Conservation (phyloP, 2,797 vertebrate genomes). For the Macropus fuliginosus region DNA sequence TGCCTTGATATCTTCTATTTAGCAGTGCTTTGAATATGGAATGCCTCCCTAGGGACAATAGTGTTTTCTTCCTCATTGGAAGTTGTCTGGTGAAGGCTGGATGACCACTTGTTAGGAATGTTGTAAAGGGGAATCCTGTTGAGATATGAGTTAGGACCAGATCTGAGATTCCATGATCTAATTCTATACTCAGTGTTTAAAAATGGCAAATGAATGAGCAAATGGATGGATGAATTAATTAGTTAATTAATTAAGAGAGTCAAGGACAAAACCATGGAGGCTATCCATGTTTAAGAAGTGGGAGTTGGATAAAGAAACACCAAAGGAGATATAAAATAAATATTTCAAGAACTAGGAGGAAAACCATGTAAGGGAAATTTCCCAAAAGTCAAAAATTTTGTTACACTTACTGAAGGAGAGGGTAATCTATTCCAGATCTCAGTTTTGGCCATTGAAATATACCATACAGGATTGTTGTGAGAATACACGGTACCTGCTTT, state of each 20-base stretch:
- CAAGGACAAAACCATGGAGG: not conserved
- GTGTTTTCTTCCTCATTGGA: not conserved
- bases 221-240: not conserved
- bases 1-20: too few species aligned
- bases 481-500: not conserved
- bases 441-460: constrained; percentile 29
- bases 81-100: not conserved
- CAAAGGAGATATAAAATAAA: not conserved
- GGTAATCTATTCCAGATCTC: not conserved
- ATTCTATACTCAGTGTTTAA: not conserved
- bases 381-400: not conserved
- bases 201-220: not conserved
- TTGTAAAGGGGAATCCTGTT: not conserved
- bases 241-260: not conserved
- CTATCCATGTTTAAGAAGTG: not conserved
- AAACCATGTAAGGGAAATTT: not conserved
- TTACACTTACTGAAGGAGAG: not conserved
- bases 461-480: not conserved
- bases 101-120: not conserved
- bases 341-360: not conserved
- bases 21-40: not conserved
- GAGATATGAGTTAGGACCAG: not conserved
- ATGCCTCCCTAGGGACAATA: not conserved
- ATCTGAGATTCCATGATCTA: not conserved
- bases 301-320: not conserved